Percentiles rank a stretch among this genome's conserved stretches.
Conservation (phyloP, 2,888 invertebrate genomes). For the Acanthosepion esculentum region DNA sequence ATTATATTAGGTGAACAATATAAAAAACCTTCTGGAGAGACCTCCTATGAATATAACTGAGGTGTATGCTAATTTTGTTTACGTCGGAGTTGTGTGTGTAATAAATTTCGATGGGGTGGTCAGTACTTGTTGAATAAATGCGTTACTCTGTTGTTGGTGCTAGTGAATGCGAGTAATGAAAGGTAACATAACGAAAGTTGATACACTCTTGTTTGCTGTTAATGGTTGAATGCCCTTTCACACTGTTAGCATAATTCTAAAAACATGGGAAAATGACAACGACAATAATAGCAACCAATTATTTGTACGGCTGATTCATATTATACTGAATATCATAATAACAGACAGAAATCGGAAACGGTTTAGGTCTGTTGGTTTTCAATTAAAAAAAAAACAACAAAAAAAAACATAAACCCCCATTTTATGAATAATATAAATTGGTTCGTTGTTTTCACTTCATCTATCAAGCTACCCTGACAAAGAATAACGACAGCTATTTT, state of each 20-base stretch:
- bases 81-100: too few relatives aligned
- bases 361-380: slow-evolving; percentile 12
- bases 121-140: neutral
- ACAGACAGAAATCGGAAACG: neutral
- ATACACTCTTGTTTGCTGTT: neutral
- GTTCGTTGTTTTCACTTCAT: too few relatives aligned
- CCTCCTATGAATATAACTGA: neutral
- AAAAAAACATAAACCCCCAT: neutral
- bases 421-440: neutral
- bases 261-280: neutral
- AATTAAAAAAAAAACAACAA: neutral
- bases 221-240: neutral
- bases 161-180: too few relatives aligned
- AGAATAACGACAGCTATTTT: too few relatives aligned
- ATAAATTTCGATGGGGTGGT: neutral
- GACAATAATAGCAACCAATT: neutral
- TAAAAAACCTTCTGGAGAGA: too few relatives aligned
- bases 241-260: neutral
- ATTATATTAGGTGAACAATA: too few relatives aligned
- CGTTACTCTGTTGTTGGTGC: neutral
- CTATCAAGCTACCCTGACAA: too few relatives aligned
- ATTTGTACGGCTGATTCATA: neutral
- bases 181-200: neutral
- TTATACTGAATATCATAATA: neutral
- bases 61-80: neutral